Conservation (phyloP, 53 echinoderm and acorn worm species). For the Mesocentrotus franciscanus region DNA sequence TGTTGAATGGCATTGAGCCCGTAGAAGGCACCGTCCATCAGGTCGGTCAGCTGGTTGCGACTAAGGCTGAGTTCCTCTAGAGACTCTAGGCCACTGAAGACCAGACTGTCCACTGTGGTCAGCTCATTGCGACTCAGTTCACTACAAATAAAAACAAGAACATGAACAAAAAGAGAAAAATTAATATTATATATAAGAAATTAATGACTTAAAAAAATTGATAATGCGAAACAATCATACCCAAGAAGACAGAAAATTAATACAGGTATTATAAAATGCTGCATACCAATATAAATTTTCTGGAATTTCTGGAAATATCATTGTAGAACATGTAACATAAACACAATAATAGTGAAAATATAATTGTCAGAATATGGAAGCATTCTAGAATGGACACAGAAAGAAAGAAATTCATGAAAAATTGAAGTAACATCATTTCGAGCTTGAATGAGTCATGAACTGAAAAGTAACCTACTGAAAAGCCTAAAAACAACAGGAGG, state of each 20-base stretch:
- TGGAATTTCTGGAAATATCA: no score
- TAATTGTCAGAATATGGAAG: no score
- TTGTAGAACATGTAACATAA: no score
- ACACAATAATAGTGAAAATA: no score
- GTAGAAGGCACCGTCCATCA: slow-evolving; percentile 92
- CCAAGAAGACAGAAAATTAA: not conserved
- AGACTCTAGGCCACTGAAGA: slow-evolving; percentile 76
- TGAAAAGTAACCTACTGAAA: not conserved
- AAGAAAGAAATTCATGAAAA: no score
- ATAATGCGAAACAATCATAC: not conserved
- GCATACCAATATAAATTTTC: not conserved
- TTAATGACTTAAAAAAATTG: no score
- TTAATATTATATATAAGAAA: no score
- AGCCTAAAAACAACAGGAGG: not conserved
- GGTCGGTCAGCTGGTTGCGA: slow-evolving; percentile 78
- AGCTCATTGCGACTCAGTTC: slow-evolving; percentile 88
- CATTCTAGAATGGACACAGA: no score
- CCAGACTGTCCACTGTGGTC: slow-evolving; percentile 75
- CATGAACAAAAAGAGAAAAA: not conserved
- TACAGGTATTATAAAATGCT: no score
- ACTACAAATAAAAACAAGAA: slow-evolving; percentile 39
- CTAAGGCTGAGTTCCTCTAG: slow-evolving; percentile 79
- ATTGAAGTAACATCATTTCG: no score
- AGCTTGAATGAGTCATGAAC: not conserved
- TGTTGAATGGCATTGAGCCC: slow-evolving; percentile 78